Evolutionary conservation across 2,888 invertebrate species (phyloP), one percentile per base, ranked within the genome.

Genomic region (Camponotus fellah): DNA sequence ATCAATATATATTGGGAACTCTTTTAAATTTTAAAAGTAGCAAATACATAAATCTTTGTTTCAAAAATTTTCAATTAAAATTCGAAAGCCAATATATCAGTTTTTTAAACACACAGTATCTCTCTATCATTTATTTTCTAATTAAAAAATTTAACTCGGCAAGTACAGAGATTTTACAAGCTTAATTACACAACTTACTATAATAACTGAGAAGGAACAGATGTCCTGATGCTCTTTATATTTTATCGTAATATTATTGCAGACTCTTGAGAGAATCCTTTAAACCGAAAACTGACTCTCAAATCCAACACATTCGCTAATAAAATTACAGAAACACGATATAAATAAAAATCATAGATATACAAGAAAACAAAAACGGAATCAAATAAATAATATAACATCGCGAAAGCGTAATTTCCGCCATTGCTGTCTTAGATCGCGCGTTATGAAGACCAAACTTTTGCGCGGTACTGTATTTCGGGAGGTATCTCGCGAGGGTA

Each of bases 401-500:
- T 53, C n/a, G n/a, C 12, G n/a, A n/a, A 53, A 53, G 2, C 17
- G 8, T 8, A 8, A 53, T 49, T 17, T 53, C 17, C 14, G 49
- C 5, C 46, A 14, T 14, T 9, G 46, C 14, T 43, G 49, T 49
- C 49, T 49, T 49, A 49, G 17, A 17, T 17, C 5, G 17, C 6
- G 17, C 6, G 17, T 17, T 49, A 53, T 53, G n/a, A 53, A 2
- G 49, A 53, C 6, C 8, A 6, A 40, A 65, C n/a, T 69, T 58
- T 58, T 43, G 76, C 34, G n/a, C 21, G 26, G 9, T 9, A 14
- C 60, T 10, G 46, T 9, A n/a, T 40, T 21, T 53, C 62, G 40
- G 17, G 26, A 26, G 17, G 32, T 64, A 40, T 53, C 81, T 81
- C 77, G 64, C 79, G 79, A 60, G 60, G 17, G 60, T 60, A 72